Evolutionary conservation across 30 jellyfish, hydroid and myxozoan species (phyloP), one percentile per base, ranked within the genome.

Genomic region (Pseudorhiza aurosa): DNA sequence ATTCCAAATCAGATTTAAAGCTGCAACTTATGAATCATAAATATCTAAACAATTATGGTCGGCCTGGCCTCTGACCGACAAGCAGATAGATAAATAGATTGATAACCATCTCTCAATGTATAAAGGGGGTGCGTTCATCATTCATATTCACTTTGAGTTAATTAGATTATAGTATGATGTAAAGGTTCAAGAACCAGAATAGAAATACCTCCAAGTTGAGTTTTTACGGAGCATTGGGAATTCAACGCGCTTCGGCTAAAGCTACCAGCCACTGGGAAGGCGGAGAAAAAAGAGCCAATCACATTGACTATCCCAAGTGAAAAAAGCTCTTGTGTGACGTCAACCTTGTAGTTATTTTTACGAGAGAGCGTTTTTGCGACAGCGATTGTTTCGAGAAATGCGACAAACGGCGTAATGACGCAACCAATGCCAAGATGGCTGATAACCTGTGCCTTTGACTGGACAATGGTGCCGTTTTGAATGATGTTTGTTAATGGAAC

Each of bases 231-330:
- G 68, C 96, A 72, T 28, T 72, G 96, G 11, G 88, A 85, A 74
- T 85, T 85, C 89, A 85, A 49, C 7, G 96, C 89, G 47, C 89
- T 72, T 32, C 96, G 31, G 72, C 89, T 75, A 46, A 85, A 72
- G 59, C 89, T 75, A 18, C 96, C 96, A 36, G 89, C 96, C 77
- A 85, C 89, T 12, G 96, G 96, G 73, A 72, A 85, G 36, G 89
- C 87, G 45, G 83, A 67, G 73, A 85, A 85, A 53, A 85, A 85
- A 5, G 96, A 85, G 18, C 84, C 82, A 33, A 85, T 28, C 30
- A 85, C 85, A 63, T 85, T 85, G 64, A 75, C 96, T 14, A 85
- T 46, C 11, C 96, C 96, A 14, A 85, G 89, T 0, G 89, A 45
- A n/a, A 85, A 74, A 15, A 85, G 85, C 50, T 85, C 96, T 45